Evolutionary conservation across 2,797 vertebrate species (phyloP), one percentile per base, ranked within the genome.

Genomic region (Hipposideros larvatus): DNA sequence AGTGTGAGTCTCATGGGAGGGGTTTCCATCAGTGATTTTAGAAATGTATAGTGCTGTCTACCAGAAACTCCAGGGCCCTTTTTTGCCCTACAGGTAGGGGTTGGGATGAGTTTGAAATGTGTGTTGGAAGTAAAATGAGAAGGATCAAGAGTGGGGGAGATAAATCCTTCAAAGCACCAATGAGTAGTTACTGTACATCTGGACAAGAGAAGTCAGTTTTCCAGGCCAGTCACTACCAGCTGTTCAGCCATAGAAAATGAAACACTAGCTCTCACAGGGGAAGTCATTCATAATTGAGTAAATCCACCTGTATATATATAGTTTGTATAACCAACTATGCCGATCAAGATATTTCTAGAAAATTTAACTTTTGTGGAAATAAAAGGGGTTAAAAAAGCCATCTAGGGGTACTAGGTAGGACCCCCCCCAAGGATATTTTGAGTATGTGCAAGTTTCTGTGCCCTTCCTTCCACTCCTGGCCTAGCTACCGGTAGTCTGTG

Each of bases 61-160:
- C 31, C 34, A 66, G 83, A 91, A 94, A 92, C n/a, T 77, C 22
- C 68, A 92, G 85, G 65, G 41, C 41, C 41, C n/a, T 82, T 92
- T 92, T 63, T 65, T n/a, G 70, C 18, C 65, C n/a, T 41, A 21
- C 43, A 46, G 51, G 34, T 80, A n/a, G 41, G 71, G 13, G 16
- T 80, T 75, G 57, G 21, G 16, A 57, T 82, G 18, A 1, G 3
- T 85, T 75, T 82, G 61, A 51, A 87, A 53, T 71, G 28, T 73
- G n/a, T 92, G 24, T 51, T 87, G n/a, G 46, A 19, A 83, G 37
- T 63, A 48, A 19, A 92, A 71, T 59, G 41, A 73, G 74, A 90
- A 89, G 73, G 41, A 78, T 71, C 22, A 61, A 55, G 26, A 83
- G 21, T 71, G 48, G 34, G 48, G 34, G 46, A 83, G 21, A 87